Evolutionary conservation across 2,888 invertebrate species (phyloP).

Genomic region (Teinopalpus imperialis): DNA sequence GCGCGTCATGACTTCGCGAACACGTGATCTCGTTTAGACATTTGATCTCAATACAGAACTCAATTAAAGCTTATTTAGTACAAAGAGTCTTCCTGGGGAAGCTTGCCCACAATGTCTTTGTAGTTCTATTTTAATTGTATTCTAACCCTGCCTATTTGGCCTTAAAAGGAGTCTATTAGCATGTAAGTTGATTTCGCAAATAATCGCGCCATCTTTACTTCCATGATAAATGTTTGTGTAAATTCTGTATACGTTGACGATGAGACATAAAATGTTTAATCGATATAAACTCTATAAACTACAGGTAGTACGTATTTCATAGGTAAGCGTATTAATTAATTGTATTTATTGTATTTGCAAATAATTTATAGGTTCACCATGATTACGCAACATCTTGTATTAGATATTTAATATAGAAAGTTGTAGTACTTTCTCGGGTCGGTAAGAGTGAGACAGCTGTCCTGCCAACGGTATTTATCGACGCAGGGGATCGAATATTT

Average conservation of each 20-base stretch:
- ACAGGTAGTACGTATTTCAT: too few relatives aligned
- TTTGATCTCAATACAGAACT: constrained; percentile 15
- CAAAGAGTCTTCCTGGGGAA: neutral
- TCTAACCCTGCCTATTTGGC: constrained; percentile 30
- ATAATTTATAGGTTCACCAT: neutral
- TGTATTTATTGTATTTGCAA: neutral
- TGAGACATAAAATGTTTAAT: neutral
- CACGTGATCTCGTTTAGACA: constrained; percentile 36
- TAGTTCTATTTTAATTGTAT: constrained; percentile 2
- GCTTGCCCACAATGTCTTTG: constrained; percentile 7
- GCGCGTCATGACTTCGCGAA: constrained; percentile 39
- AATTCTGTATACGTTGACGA: constrained; percentile 25
- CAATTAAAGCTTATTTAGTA: constrained; percentile 7
- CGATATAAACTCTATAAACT: too few relatives aligned
- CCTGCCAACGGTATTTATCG: constrained; percentile 36
- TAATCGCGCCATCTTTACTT: constrained; percentile 39
- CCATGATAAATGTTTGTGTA: constrained; percentile 42
- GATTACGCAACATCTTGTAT: constrained; percentile 24
- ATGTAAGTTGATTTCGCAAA: constrained; percentile 33
- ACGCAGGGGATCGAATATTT: constrained; percentile 39
- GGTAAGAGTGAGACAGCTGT: constrained; percentile 30
- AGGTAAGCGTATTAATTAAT: too few relatives aligned
- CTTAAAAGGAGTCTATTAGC: constrained; percentile 37
- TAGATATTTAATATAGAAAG: constrained; percentile 53
- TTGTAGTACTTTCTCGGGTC: constrained; percentile 52